These are phyloP conservation scores for Criorhina ranunculi DNA, from an alignment of 2,888 invertebrate species.

Conservation along the genomic window DNA sequence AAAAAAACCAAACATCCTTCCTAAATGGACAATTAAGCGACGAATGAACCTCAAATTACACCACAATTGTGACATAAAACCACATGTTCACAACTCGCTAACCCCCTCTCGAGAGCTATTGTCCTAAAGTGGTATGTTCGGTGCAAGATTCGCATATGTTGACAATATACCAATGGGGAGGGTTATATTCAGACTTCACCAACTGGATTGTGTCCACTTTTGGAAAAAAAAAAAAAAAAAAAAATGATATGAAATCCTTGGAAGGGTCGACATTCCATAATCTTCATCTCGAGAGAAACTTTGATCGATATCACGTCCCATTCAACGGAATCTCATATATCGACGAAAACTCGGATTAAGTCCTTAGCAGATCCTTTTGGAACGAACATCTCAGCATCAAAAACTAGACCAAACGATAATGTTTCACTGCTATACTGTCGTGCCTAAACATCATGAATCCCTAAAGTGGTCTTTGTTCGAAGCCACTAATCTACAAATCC, in stretches of 20 bases:
- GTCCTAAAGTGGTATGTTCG: conserved; percentile 37
- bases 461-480: conserved; percentile 59
- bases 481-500: conserved; percentile 80
- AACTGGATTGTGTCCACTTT: conserved; percentile 24
- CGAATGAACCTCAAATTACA: conserved; percentile 62
- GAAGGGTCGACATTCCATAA: conserved; percentile 32
- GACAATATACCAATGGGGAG: conserved; percentile 46
- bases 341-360: conserved; percentile 31
- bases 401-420: conserved; percentile 63
- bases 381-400: not conserved
- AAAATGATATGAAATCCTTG: too few species aligned
- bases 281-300: conserved; percentile 10
- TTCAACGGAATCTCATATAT: conserved; percentile 43
- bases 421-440: conserved; percentile 48
- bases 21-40: conserved; percentile 73
- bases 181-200: conserved; percentile 26
- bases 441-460: conserved; percentile 67
- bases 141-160: conserved; percentile 62
- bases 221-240: too few species aligned
- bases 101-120: conserved; percentile 41
- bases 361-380: conserved; percentile 33
- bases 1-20: conserved; percentile 35
- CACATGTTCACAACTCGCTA: conserved; percentile 83
- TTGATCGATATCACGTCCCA: conserved; percentile 59
- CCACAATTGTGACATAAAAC: conserved; percentile 83